Base-by-base conservation (phyloP, 1,140 invertebrate genomes). In the Drosophila takahashii region DNA sequence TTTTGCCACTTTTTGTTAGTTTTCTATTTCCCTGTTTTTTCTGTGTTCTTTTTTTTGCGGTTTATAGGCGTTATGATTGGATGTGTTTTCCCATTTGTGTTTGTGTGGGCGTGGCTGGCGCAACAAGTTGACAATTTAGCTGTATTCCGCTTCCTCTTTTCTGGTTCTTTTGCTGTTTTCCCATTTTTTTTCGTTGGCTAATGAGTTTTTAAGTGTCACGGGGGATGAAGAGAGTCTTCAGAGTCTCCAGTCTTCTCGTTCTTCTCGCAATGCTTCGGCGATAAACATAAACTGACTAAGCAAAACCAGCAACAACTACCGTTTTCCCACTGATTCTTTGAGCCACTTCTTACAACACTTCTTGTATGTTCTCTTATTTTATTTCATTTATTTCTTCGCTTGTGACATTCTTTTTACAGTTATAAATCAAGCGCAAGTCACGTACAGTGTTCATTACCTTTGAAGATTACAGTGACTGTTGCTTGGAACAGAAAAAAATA, bases 191-290 rank as follows among this genome's bases (percentile, higher is more conserved):
- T 27, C 44, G 37, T 13, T 57, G 10, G 47, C 74, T 77, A 77
- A 77, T 77, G 75, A 77, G 65, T 77, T 77, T 77, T 77, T 77
- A 77, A 77, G 75, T 77, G 65, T 62, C 75, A 53, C 45, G 5
- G 41, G 29, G 39, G 10, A 18, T 4, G 7, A 4, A 42, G 18
- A 47, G 41, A 45, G 29, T 66, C 62, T 65, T 18, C 42, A 15
- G 61, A n/a, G 34, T 61, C 11, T 45, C 15, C 53, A n/a, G 29
- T 27, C 16, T 54, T 61, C 37, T 45, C 39, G 7, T 41, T 61
- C 39, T 44, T 50, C 36, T 45, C 45, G 70, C 47, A 60, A 58
- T 58, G 64, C 69, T 72, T 51, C 44, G 37, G 16, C 50, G 69
- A 72, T 74, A 73, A 72, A 71, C 45, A 48, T 50, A 39, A 41